Evolutionary conservation across 2,113 vertebrate genomes (phyloP).

Genomic region (Centropristis striata): DNA sequence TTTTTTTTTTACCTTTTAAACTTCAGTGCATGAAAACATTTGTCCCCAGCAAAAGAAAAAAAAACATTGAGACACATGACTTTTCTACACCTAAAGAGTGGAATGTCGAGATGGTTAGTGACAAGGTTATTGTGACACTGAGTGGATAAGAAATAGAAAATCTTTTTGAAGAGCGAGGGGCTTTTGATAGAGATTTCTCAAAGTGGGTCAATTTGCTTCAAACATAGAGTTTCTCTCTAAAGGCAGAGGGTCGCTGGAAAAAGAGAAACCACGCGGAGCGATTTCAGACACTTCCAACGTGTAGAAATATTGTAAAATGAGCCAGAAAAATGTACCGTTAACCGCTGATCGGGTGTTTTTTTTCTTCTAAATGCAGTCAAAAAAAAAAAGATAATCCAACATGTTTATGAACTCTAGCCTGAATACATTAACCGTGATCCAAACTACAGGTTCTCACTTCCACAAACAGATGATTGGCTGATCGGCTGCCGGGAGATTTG

Average conservation of each 20-base stretch:
- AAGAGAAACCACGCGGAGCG: background rate
- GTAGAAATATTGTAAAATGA: background rate
- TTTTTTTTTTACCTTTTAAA: slow-evolving; percentile 79
- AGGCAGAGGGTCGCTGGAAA: background rate
- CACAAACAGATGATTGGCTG: slow-evolving; percentile 42
- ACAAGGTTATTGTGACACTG: slow-evolving; percentile 88
- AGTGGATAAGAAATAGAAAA: slow-evolving; percentile 26
- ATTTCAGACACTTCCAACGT: too few relatives aligned
- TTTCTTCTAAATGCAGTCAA: background rate
- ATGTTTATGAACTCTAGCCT: background rate
- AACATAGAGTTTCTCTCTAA: background rate
- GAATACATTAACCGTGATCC: background rate
- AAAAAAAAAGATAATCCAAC: too few relatives aligned
- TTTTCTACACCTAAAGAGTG: slow-evolving; percentile 86
- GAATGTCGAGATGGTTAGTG: slow-evolving; percentile 89
- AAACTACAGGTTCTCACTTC: slow-evolving; percentile 15
- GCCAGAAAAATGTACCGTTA: background rate
- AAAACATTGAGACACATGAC: slow-evolving; percentile 86
- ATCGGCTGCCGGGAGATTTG: slow-evolving; percentile 43
- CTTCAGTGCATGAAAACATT: slow-evolving; percentile 94
- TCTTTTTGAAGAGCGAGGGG: background rate
- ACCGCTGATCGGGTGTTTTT: background rate
- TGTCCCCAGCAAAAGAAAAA: slow-evolving; percentile 87
- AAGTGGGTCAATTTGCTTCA: background rate
- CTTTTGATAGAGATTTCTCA: background rate